These are phyloP conservation scores for Exaiptasia diaphana DNA, from an alignment of 64 coral and sea anemone species.

Conservation along the genomic window DNA sequence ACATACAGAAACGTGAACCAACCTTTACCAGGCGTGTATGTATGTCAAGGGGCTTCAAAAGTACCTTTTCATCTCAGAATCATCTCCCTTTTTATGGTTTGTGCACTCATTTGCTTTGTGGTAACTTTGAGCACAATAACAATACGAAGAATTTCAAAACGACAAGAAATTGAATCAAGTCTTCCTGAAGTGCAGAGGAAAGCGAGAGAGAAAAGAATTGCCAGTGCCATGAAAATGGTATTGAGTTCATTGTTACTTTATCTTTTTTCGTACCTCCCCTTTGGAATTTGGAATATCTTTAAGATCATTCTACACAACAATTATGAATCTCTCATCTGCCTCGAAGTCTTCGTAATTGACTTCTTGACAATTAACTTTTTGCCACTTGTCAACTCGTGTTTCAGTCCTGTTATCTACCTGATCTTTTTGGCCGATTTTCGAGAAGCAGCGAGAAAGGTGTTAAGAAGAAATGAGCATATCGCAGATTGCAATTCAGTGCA, in stretches of 20 bases:
- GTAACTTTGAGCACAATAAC: background rate
- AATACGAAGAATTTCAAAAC: background rate
- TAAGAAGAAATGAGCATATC: too few relatives aligned
- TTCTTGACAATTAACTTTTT: background rate
- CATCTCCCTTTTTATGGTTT: too few relatives aligned
- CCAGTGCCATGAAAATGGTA: background rate
- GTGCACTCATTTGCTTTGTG: background rate
- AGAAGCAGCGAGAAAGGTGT: background rate
- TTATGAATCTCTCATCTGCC: background rate
- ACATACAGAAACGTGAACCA: too few relatives aligned
- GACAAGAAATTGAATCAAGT: background rate
- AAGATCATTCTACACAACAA: background rate
- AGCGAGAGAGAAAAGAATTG: background rate
- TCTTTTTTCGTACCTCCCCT: background rate
- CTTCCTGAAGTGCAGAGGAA: background rate
- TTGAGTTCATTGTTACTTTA: background rate
- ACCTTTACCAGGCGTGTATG: too few relatives aligned
- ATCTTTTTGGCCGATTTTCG: background rate
- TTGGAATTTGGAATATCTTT: background rate
- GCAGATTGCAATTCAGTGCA: too few relatives aligned
- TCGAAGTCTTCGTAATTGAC: background rate
- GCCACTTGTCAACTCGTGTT: background rate
- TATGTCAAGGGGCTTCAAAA: too few relatives aligned
- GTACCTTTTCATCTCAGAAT: too few relatives aligned
- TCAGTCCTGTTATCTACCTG: background rate